Evolutionary conservation across 1,140 invertebrate species (phyloP), one percentile per base, ranked within the genome.

Genomic region (Neoseiulus cucumeris): DNA sequence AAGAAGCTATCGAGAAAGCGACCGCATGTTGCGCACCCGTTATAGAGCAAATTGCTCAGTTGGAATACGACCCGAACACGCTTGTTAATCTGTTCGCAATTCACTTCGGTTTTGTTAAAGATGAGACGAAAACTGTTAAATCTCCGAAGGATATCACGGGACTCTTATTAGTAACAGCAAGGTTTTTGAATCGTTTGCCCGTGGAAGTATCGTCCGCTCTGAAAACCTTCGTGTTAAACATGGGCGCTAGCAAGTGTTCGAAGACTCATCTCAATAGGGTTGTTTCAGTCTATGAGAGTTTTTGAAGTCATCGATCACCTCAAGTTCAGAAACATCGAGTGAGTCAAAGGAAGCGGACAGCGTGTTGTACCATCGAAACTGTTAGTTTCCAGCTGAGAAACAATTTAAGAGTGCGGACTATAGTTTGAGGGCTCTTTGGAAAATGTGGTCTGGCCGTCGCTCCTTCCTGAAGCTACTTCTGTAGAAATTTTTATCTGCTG

Each of bases 51-150:
- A 59, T 59, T 14, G 25, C 33, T 9, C 51, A 59, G 9, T 20
- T 59, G 17, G 22, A 59, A 14, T 59, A 59, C 33, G 51, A 59
- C 14, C 25, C 33, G 51, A 33, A 25, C 22, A 9, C 25, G 14
- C 51, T 59, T 4, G 33, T 59, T 2, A 59, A 59, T 25, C 4
- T 20, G 22, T 59, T 59, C 22, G 51, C 51, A 25, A 25, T 59
- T 9, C 51, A 59, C 51, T 33, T 20, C 51, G 51, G 51, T 59
- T 59, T 59, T 9, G 51, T 59, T 2, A 59, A 59, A 33, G 51
- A 59, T 25, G 51, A 59, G 22, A 9, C 14, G 14, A 59, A 25
- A 25, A 25, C n/a, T 25, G 22, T 59, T 9, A 59, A 25, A 20
- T 4, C 33, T 6, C 22, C 22, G 25, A 25, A 33, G 17, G 51